These are phyloP conservation scores for Cephalotes varians DNA, from an alignment of 2,888 invertebrate genomes.

Conservation along the genomic window DNA sequence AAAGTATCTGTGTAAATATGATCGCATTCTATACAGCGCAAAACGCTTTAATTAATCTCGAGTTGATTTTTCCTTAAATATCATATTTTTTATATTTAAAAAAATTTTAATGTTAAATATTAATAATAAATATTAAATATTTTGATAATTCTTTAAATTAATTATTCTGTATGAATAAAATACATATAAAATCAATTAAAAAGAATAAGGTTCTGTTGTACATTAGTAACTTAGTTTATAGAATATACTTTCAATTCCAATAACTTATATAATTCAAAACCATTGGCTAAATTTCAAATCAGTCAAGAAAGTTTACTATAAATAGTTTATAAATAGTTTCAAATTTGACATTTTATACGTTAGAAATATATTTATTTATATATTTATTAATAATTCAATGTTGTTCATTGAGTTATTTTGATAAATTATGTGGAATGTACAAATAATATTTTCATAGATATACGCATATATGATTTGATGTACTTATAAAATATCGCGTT, in stretches of 20 bases:
- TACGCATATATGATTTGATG: not conserved
- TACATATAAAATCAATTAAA: not conserved
- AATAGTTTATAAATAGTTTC: not conserved
- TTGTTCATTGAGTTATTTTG: not conserved
- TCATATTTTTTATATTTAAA: not conserved
- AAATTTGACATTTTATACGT: not conserved
- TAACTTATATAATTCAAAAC: not conserved
- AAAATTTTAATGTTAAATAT: not conserved
- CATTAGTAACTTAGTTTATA: not conserved
- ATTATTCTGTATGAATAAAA: not conserved
- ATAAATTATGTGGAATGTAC: not conserved
- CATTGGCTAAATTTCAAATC: not conserved
- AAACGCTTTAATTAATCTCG: not conserved
- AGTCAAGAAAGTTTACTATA: not conserved
- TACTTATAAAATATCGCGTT: conserved; percentile 29
- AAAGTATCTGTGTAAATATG: conserved; percentile 5
- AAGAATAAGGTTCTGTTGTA: not conserved
- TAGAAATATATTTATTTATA: too few species aligned
- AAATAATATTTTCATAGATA: conserved; percentile 7
- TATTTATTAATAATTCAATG: conserved; percentile 24
- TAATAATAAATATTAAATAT: conserved; percentile 15
- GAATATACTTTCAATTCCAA: not conserved
- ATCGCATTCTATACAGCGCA: not conserved
- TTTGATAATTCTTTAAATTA: not conserved
- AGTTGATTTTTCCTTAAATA: conserved; percentile 3